Base-by-base conservation (phyloP, 2,888 invertebrate genomes). In the Dasypolia templi region DNA sequence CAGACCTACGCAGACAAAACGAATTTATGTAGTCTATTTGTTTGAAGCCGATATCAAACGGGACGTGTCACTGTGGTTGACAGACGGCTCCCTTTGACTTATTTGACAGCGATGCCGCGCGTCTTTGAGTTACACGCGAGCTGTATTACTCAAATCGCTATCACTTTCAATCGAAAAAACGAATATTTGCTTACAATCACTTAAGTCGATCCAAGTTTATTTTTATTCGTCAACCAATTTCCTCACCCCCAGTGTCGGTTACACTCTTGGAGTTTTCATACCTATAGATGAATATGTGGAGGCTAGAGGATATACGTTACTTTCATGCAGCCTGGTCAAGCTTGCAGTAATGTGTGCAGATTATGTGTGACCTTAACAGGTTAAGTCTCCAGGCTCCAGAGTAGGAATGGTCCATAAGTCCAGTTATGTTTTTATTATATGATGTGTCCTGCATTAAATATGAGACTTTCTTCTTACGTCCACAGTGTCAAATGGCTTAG, bases 21-120 rank as follows among this genome's bases (percentile, higher is more conserved):
- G 81, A 86, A 87, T 88, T 83, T 81, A 82, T 85, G 82, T 77
- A 82, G 80, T 84, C 87, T 84, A 89, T 89, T 88, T 87, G 83
- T 88, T 83, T 77, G 74, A 72, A 79, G 79, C 81, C 77, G 82
- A 81, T 86, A 87, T 78, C 80, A 84, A 87, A 86, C 76, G 84
- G 83, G 81, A 79, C 66, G 82, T 87, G 84, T 79, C 87, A 61
- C 62, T 82, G 87, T 62, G 85, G 75, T 75, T 82, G 89, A 85
- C 86, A 87, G 86, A 77, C 78, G 73, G 73, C 55, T 70, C 64
- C 58, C 66, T 73, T 77, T 79, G 77, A 85, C 85, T 85, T 84
- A 82, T 84, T 87, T 75, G 85, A 77, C 63, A 69, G 44, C 72
- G 66, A 62, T 46, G 49, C 64, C 62, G 46, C 67, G 70, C 39